Percentiles rank a stretch among this genome's conserved stretches.
phyloP scores from a whole-genome alignment of 2,113 vertebrate species.

The Zosterops hypoxanthus region DNA sequence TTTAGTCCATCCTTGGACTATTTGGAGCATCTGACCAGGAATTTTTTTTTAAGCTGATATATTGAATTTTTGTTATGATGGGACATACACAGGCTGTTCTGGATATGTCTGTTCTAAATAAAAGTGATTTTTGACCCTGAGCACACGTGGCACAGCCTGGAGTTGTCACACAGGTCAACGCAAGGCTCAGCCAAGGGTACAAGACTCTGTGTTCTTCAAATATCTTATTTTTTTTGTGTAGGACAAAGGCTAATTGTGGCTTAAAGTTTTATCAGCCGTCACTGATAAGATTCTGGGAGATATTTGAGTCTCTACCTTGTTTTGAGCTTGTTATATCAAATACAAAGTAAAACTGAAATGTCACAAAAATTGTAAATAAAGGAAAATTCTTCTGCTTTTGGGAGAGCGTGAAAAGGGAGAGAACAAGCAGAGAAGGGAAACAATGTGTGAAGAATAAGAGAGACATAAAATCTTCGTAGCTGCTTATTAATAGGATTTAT shows the following conservation, averaged over 20 bases:
- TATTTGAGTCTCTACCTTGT: background rate
- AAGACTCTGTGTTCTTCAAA: background rate
- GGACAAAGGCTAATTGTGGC: background rate
- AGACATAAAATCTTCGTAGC: background rate
- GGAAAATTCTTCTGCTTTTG: background rate
- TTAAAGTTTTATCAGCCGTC: background rate
- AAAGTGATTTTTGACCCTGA: background rate
- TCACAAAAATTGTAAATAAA: background rate
- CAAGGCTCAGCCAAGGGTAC: background rate
- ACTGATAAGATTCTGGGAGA: background rate
- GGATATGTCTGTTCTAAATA: background rate
- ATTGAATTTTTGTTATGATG: background rate
- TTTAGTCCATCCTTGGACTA: background rate
- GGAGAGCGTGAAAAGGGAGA: background rate
- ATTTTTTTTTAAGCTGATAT: background rate
- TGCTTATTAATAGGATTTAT: conserved; percentile 56
- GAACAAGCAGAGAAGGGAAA: background rate
- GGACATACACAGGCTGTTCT: background rate
- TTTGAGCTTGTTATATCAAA: background rate
- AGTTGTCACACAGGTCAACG: background rate
- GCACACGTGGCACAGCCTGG: background rate
- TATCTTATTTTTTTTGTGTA: background rate
- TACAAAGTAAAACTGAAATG: background rate
- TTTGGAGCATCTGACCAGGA: background rate
- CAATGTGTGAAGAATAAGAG: background rate